Evolutionary conservation across 2,797 vertebrate species (phyloP).

Genomic region (Mionectes olivaceus): DNA sequence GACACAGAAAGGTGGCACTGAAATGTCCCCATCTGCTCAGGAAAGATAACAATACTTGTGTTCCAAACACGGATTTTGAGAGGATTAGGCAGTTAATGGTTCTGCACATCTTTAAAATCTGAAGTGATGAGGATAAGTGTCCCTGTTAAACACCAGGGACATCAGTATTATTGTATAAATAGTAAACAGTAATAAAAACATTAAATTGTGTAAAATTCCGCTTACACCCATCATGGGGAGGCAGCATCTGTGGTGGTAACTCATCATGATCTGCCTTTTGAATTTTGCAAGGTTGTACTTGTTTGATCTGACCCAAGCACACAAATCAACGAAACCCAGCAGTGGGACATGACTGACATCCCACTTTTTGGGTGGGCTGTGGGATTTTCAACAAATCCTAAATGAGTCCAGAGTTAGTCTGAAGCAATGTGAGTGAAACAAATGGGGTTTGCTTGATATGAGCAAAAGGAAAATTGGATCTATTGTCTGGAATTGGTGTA

Average conservation of each 20-base stretch:
- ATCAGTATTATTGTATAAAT: background rate
- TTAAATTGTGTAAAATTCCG: background rate
- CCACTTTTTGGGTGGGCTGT: background rate
- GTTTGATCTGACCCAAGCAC: background rate
- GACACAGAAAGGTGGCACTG: background rate
- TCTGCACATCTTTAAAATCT: background rate
- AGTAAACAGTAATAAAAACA: slow-evolving; percentile 24
- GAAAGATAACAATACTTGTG: background rate
- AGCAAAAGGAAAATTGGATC: background rate
- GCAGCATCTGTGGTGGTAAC: background rate
- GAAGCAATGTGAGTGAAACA: background rate
- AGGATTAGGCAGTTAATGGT: background rate
- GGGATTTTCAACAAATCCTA: background rate
- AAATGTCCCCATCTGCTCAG: background rate
- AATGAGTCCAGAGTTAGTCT: background rate
- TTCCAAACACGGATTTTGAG: background rate
- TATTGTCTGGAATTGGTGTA: background rate
- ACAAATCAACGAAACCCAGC: background rate
- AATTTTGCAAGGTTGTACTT: background rate
- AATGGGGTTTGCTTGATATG: background rate
- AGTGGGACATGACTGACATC: background rate
- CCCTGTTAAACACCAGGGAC: background rate
- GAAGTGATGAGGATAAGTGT: background rate
- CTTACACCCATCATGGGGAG: background rate
- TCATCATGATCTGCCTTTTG: background rate